Base-by-base conservation (phyloP, 2,797 vertebrate genomes). In the Sebastes iracundus region DNA sequence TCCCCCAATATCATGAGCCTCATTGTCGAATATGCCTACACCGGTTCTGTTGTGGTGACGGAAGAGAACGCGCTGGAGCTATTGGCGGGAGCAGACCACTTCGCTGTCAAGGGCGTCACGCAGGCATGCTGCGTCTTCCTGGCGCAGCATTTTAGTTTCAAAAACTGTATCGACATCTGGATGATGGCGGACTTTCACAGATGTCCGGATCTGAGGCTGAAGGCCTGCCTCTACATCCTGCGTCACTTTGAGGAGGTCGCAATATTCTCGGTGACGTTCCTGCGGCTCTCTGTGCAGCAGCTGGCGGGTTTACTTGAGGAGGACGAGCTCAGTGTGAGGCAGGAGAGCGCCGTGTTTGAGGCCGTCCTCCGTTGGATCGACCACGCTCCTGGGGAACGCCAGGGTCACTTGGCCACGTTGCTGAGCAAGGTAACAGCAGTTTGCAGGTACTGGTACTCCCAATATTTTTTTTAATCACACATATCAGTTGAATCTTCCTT, bases 241-340 rank as follows among this genome's bases (percentile, higher is more conserved):
- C 65, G 23, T 7, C 72, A 82, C 69, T 87, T 84, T 11, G 46
- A 79, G 49, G 72, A 84, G 38, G 65, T 82, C 0, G 5, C 32
- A 6, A n/a, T 6, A 1, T 18, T 12, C 7, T 77, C 70, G 1
- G 13, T 1, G n/a, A 67, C 69, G 18, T 82, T 88, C 27, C 62
- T 1, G 32, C 49, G 49, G 25, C 84, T 90, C 8, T 59, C 85
- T 2, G 67, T 66, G 46, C 22, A 69, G 28, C 94, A 96, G 75
- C 88, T 97, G 2, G 81, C 82, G 55, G 83, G 91, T 22, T 91
- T 97, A 69, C 93, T 96, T 0, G 93, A 94, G 75, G 93, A 94
- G 32, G 96, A 97, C 1, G 93, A 96, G 56, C 95, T 97, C 60
- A 96, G 94, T 0, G 94, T 95, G 79, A 95, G 87, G 55, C 91